These are phyloP conservation scores for Sorex maritimensis DNA, from an alignment of 2,797 vertebrate genomes.

Conservation along the genomic window DNA sequence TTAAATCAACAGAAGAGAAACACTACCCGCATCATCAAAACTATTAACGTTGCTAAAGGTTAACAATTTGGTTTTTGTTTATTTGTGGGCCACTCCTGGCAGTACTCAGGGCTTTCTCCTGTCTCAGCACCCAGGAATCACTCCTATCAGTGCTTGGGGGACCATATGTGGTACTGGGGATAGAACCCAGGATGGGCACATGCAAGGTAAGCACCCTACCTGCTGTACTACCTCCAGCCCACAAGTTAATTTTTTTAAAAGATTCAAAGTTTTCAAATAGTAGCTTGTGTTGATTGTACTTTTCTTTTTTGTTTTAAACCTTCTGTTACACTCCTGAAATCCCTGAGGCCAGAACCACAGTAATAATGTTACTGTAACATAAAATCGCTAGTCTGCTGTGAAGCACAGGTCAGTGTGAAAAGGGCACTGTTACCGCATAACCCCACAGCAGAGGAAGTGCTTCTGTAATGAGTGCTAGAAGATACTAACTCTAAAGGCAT, in stretches of 20 bases:
- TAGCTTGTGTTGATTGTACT: slow-evolving; percentile 24
- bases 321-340: slow-evolving; percentile 29
- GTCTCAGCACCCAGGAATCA: not conserved
- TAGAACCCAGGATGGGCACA: no score
- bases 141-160: no score
- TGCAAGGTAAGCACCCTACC: no score
- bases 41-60: not conserved
- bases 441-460: slow-evolving; percentile 46
- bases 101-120: no score
- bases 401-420: slow-evolving; percentile 54
- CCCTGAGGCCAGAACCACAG: slow-evolving; percentile 30
- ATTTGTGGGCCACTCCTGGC: no score
- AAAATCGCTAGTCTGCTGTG: slow-evolving; percentile 50
- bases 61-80: slow-evolving; percentile 5
- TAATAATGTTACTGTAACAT: slow-evolving; percentile 33
- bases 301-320: slow-evolving; percentile 66
- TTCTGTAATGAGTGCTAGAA: slow-evolving; percentile 69
- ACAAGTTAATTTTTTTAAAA: not conserved
- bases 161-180: not conserved
- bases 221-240: no score
- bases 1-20: slow-evolving; percentile 63
- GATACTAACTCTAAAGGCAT: slow-evolving; percentile 70
- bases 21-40: slow-evolving; percentile 4
- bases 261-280: slow-evolving; percentile 36
- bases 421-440: slow-evolving; percentile 65